phyloP scores from a whole-genome alignment of 2,113 vertebrate genomes.

The Sceloporus undulatus region DNA sequence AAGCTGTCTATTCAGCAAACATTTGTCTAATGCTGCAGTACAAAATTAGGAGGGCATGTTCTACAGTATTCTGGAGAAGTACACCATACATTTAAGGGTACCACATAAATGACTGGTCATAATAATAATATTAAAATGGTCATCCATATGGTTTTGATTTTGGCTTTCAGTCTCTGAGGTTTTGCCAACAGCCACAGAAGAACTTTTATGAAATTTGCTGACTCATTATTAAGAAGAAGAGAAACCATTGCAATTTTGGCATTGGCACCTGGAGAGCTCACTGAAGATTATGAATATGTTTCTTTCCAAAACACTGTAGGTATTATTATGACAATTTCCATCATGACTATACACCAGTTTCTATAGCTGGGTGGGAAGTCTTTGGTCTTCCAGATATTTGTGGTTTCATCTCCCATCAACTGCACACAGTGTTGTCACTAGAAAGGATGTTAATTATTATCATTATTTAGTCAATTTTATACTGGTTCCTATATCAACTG shows the following conservation, averaged over 20 bases:
- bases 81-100: conserved; percentile 25
- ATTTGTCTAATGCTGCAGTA: conserved; percentile 45
- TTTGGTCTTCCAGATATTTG: too few relatives aligned
- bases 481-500: too few relatives aligned
- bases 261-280: conserved; percentile 53
- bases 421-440: too few relatives aligned
- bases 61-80: conserved; percentile 6
- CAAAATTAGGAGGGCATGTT: conserved; percentile 30
- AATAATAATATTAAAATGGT: conserved; percentile 36
- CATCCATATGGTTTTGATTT: conserved; percentile 52
- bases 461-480: too few relatives aligned
- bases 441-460: too few relatives aligned
- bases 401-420: too few relatives aligned
- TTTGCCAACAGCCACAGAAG: conserved; percentile 27
- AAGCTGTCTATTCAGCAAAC: conserved; percentile 48
- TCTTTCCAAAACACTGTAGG: not conserved
- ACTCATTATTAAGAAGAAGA: conserved; percentile 44
- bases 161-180: conserved; percentile 16
- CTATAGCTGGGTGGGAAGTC: not conserved
- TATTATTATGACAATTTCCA: conserved; percentile 5
- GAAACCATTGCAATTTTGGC: conserved; percentile 56
- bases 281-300: conserved; percentile 23
- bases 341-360: not conserved
- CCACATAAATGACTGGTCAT: conserved; percentile 41
- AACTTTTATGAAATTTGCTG: conserved; percentile 39